These are phyloP conservation scores for Lordiphosa andalusiaca DNA, from an alignment of 2,888 invertebrate species.

Conservation along the genomic window DNA sequence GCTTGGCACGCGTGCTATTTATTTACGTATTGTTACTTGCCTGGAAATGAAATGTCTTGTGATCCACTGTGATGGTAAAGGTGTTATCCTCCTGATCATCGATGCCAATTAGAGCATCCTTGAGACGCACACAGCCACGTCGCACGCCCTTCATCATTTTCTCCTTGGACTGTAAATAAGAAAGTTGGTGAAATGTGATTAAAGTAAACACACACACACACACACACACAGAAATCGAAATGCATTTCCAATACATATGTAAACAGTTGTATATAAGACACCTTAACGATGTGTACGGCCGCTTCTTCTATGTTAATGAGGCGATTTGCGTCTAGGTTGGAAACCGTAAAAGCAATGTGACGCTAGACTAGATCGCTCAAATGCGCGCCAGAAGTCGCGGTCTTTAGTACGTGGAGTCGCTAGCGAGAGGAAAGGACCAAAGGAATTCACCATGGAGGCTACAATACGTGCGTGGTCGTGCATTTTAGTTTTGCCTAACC, in stretches of 20 bases:
- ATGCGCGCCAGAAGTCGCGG: constrained; percentile 30
- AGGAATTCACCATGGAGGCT: constrained; percentile 26
- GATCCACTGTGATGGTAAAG: constrained; percentile 99
- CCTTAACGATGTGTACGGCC: no score
- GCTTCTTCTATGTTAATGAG: not conserved
- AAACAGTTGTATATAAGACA: not conserved
- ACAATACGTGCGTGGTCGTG: constrained; percentile 4
- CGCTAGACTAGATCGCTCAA: constrained; percentile 27
- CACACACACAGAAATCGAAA: no score
- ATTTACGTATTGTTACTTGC: constrained; percentile 69
- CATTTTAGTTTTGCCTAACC: no score
- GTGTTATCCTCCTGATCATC: constrained; percentile 99
- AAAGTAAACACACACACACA: no score
- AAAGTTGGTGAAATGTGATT: not conserved
- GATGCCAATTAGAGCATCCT: constrained; percentile 98
- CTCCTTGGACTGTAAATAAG: constrained; percentile 92
- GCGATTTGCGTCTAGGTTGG: not conserved
- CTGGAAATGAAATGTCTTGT: constrained; percentile 99
- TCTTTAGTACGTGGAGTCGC: constrained; percentile 26
- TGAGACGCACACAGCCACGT: constrained; percentile 97
- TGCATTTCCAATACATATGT: no score
- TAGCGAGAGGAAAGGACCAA: not conserved
- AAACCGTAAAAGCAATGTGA: constrained; percentile 22
- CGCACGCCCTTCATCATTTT: constrained; percentile 99
- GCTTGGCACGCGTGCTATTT: not conserved